Conservation (phyloP, 2,797 vertebrate genomes). For the Remorina albescens region DNA sequence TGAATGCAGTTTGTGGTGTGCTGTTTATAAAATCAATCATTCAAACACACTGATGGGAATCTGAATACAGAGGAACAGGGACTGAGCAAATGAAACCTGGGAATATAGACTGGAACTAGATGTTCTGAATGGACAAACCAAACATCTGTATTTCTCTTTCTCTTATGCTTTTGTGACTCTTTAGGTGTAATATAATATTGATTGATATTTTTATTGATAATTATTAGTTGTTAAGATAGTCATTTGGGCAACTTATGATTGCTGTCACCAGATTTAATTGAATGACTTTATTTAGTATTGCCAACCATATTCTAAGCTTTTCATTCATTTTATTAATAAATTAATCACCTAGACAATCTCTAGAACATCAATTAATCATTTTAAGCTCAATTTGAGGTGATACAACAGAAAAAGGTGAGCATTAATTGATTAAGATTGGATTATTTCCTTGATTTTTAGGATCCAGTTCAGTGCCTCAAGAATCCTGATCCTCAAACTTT, state of each 20-base stretch:
- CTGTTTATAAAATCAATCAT: slow-evolving; percentile 38
- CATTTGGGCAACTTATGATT: background rate
- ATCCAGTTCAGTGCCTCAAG: background rate
- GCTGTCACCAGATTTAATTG: background rate
- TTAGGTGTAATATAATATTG: background rate
- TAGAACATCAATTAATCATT: background rate
- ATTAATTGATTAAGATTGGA: background rate
- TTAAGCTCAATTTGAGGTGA: slow-evolving; percentile 13
- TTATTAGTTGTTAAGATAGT: background rate
- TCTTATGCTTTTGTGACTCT: too few species aligned
- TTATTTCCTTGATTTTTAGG: background rate
- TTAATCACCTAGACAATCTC: slow-evolving; percentile 3
- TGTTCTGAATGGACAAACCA: slow-evolving; percentile 1
- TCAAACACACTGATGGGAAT: slow-evolving; percentile 18
- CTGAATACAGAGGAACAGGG: background rate
- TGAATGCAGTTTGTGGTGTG: slow-evolving; percentile 60
- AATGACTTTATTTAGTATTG: background rate
- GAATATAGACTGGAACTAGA: slow-evolving; percentile 13
- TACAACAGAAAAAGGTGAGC: background rate
- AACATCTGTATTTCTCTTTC: background rate
- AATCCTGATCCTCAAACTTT: too few species aligned
- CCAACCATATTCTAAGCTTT: slow-evolving; percentile 2
- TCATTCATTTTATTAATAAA: background rate
- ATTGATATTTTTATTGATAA: background rate
- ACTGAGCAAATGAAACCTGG: slow-evolving; percentile 16